These are phyloP conservation scores for Aphidoletes aphidimyza DNA, from an alignment of 2,888 invertebrate species.

Conservation along the genomic window DNA sequence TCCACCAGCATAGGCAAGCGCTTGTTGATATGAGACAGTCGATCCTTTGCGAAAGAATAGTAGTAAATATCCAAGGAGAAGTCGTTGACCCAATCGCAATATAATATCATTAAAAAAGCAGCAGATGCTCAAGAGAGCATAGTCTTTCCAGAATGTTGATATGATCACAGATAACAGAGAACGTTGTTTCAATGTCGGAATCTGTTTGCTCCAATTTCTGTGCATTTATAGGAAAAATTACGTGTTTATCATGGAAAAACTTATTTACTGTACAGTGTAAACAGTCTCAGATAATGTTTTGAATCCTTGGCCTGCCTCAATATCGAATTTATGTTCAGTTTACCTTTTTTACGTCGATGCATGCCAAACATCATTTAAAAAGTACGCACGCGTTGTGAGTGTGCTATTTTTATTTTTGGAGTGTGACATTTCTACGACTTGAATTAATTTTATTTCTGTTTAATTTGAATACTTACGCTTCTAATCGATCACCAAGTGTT, in stretches of 20 bases:
- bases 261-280: no score
- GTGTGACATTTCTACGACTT: no score
- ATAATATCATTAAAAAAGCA: conserved; percentile 58
- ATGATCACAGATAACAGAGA: conserved; percentile 58
- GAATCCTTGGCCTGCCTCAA: no score
- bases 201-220: conserved; percentile 58
- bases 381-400: no score
- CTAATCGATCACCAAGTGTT: conserved; percentile 67
- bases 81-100: conserved; percentile 58
- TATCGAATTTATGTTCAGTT: no score
- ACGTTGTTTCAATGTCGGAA: conserved; percentile 57
- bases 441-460: no score
- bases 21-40: conserved; percentile 66
- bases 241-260: neutral
- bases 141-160: conserved; percentile 59
- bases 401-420: no score
- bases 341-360: no score
- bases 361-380: no score
- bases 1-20: conserved; percentile 70
- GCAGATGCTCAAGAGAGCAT: conserved; percentile 57
- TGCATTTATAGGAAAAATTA: neutral
- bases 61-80: conserved; percentile 58
- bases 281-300: no score
- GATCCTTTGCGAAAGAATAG: conserved; percentile 58
- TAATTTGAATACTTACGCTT: conserved; percentile 68